phyloP scores from a whole-genome alignment of 2,797 vertebrate species.

The Lates japonicus region DNA sequence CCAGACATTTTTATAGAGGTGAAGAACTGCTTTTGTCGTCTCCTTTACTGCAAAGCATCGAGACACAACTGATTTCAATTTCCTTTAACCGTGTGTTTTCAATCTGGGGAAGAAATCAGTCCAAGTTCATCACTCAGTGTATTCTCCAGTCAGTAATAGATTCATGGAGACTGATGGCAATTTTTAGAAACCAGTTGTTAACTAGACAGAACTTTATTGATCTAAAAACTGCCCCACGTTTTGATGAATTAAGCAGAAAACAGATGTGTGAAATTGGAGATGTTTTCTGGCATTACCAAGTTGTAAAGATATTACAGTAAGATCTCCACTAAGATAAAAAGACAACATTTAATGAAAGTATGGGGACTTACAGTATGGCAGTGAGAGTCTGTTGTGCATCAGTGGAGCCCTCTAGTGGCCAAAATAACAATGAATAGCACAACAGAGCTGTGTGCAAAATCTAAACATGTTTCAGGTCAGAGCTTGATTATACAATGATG shows the following conservation, averaged over 20 bases:
- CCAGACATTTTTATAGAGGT: neutral
- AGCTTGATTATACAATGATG: too few relatives aligned
- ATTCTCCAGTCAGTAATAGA: neutral
- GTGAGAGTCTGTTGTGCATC: neutral
- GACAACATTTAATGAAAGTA: too few relatives aligned
- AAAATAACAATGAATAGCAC: too few relatives aligned
- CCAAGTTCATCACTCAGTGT: neutral
- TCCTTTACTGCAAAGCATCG: neutral
- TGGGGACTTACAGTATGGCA: neutral
- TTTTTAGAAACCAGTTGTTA: neutral
- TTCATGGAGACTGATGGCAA: neutral
- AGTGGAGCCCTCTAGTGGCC: slow-evolving; percentile 58
- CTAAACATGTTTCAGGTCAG: too few relatives aligned
- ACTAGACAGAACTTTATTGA: neutral
- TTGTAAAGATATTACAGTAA: neutral
- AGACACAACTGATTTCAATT: neutral
- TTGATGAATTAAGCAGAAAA: neutral
- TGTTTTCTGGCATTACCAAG: neutral
- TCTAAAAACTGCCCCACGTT: neutral
- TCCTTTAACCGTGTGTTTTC: neutral
- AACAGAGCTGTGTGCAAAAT: too few relatives aligned
- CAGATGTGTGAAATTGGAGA: neutral
- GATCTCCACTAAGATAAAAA: neutral
- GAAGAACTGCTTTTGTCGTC: neutral
- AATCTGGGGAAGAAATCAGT: neutral